Conservation (phyloP, 2,888 invertebrate genomes). For the Cenopis cana region DNA sequence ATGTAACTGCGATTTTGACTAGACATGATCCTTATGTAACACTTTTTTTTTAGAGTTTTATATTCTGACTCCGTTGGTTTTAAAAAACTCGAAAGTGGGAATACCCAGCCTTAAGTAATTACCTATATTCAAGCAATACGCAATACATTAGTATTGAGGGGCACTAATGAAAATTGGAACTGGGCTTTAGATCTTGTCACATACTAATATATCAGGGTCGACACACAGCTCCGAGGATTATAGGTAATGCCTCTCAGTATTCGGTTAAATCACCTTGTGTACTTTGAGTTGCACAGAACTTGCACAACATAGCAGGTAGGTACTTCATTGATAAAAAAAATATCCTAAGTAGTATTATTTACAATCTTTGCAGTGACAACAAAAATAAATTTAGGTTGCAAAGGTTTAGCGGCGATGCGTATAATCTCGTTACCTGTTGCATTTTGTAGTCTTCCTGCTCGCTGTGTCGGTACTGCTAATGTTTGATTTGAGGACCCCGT, state of each 20-base stretch:
- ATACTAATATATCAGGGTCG: neutral
- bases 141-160: neutral
- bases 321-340: no score
- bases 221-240: neutral
- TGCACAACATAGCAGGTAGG: no score
- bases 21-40: no score
- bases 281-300: no score
- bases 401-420: neutral
- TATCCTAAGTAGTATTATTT: no score
- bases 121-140: neutral
- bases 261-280: neutral
- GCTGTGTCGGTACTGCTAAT: neutral
- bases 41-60: no score
- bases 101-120: no score
- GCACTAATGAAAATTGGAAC: neutral
- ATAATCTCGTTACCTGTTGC: slow-evolving; percentile 34
- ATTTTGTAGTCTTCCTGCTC: slow-evolving; percentile 28
- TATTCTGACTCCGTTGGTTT: no score
- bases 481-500: neutral
- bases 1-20: no score
- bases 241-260: neutral
- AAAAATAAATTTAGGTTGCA: slow-evolving; percentile 6
- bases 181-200: neutral
- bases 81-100: no score
- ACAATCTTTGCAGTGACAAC: no score